phyloP scores from a whole-genome alignment of 2,888 invertebrate genomes.

The Gortyna flavago region DNA sequence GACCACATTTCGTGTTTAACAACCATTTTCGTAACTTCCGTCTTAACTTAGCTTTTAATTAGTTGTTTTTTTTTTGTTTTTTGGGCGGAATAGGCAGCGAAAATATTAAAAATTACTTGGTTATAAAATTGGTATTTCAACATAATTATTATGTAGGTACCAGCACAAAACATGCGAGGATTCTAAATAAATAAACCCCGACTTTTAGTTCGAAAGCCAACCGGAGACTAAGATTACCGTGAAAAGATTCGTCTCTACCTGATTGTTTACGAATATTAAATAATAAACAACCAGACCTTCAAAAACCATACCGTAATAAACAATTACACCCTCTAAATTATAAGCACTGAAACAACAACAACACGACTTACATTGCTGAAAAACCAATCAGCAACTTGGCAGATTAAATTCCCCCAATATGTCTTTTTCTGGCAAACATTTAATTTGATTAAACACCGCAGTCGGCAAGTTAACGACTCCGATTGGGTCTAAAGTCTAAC shows the following conservation, averaged over 20 bases:
- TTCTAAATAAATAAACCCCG: not conserved
- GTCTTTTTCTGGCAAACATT: constrained; percentile 65
- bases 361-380: constrained; percentile 42
- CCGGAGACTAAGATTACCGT: not conserved
- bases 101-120: not conserved
- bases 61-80: not conserved
- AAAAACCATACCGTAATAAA: constrained; percentile 22
- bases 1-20: constrained; percentile 21
- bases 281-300: not conserved
- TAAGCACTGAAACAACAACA: constrained; percentile 33
- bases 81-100: not conserved
- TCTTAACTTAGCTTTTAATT: not conserved
- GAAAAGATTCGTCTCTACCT: not conserved
- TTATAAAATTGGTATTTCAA: not conserved
- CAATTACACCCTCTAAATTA: constrained; percentile 14
- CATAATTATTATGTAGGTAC: not conserved
- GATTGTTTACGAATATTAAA: not conserved
- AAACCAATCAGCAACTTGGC: constrained; percentile 62
- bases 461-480: constrained; percentile 57
- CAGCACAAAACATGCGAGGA: not conserved
- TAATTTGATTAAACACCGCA: constrained; percentile 66
- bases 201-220: not conserved
- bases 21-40: constrained; percentile 5
- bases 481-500: constrained; percentile 63
- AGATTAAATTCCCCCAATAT: constrained; percentile 56